phyloP scores from a whole-genome alignment of 1,140 invertebrate species.

The Cryptotermes secundus region DNA sequence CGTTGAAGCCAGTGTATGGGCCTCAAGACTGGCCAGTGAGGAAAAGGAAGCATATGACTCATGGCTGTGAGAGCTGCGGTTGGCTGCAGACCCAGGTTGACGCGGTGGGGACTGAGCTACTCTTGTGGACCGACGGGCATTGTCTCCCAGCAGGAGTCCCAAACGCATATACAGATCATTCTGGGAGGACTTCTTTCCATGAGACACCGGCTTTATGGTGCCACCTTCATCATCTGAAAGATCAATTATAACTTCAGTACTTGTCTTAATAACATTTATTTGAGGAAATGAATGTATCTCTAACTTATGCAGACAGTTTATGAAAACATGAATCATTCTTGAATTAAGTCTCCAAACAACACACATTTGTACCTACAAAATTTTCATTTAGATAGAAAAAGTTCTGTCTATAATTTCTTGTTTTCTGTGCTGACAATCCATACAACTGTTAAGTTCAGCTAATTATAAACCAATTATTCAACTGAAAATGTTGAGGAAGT shows the following conservation, averaged over 20 bases:
- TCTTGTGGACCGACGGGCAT: constrained; percentile 39
- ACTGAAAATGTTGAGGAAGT: no score
- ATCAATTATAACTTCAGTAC: neutral
- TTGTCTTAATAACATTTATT: no score
- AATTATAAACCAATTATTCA: no score
- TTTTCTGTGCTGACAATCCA: no score
- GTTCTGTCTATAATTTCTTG: no score
- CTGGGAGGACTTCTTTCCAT: constrained; percentile 50
- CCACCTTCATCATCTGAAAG: constrained; percentile 68
- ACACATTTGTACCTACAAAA: no score
- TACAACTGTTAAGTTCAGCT: no score
- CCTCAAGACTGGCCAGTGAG: constrained; percentile 75
- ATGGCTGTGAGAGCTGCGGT: constrained; percentile 51
- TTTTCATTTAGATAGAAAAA: no score
- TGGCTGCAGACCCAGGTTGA: constrained; percentile 45
- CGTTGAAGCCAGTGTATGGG: constrained; percentile 66
- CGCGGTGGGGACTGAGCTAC: constrained; percentile 40
- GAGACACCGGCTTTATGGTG: constrained; percentile 58
- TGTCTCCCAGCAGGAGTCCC: constrained; percentile 76
- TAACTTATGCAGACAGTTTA: no score
- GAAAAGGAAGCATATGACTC: constrained; percentile 62
- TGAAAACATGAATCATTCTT: no score
- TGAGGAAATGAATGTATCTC: no score
- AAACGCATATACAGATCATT: constrained; percentile 84
- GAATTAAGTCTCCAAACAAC: no score